Percentiles rank a stretch among this genome's conserved stretches.
Evolutionary conservation across 2,888 invertebrate species (phyloP).

Genomic region (Adelphocoris suturalis): DNA sequence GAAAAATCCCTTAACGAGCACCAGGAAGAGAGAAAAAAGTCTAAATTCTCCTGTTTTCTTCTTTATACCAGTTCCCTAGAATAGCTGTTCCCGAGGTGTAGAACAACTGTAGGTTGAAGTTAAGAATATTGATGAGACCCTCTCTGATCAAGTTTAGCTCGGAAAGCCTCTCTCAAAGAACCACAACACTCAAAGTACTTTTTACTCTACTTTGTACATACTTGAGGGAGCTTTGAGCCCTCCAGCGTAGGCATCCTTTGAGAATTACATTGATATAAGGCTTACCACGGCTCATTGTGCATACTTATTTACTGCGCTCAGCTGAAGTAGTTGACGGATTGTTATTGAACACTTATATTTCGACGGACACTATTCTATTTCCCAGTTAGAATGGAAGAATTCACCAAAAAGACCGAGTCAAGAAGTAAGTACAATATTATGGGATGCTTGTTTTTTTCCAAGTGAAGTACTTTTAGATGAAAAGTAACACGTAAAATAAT

Average conservation of each 20-base stretch:
- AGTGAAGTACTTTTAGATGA: too few relatives aligned
- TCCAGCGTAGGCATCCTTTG: not conserved
- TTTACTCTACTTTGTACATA: slow-evolving; percentile 7
- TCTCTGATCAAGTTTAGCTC: not conserved
- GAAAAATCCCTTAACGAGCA: too few relatives aligned
- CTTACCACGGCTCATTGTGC: not conserved
- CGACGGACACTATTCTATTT: too few relatives aligned
- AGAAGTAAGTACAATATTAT: too few relatives aligned
- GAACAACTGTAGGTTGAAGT: not conserved
- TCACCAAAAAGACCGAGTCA: too few relatives aligned
- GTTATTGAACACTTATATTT: too few relatives aligned
- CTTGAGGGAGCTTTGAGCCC: not conserved
- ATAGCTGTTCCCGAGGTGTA: not conserved
- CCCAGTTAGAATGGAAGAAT: too few relatives aligned
- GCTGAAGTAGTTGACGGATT: too few relatives aligned
- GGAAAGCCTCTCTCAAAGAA: not conserved
- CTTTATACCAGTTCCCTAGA: not conserved
- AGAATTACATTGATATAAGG: not conserved
- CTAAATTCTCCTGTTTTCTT: too few relatives aligned
- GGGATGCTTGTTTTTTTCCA: too few relatives aligned
- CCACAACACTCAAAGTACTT: slow-evolving; percentile 2
- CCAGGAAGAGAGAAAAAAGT: too few relatives aligned
- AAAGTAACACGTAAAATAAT: too few relatives aligned
- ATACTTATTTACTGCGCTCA: not conserved
- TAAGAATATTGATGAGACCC: slow-evolving; percentile 5